Percentiles rank a stretch among this genome's conserved stretches.
phyloP scores from a whole-genome alignment of 2,797 vertebrate species.

The Spinus olivaceus region DNA sequence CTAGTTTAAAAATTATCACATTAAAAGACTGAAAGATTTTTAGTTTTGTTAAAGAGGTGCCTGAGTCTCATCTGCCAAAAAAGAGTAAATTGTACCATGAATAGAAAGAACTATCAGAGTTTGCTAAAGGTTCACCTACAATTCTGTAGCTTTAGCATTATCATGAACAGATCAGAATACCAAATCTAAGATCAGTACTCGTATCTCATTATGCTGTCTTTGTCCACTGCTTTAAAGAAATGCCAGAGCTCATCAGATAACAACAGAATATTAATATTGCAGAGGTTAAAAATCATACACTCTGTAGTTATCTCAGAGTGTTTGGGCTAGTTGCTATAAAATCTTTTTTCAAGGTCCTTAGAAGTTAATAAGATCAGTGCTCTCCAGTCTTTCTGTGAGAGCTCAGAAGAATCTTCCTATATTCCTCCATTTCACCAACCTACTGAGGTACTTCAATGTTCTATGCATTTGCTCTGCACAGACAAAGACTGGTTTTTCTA shows the following conservation, averaged over 20 bases:
- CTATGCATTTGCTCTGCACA: background rate
- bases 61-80: background rate
- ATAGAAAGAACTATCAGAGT: background rate
- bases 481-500: background rate
- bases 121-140: background rate
- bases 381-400: background rate
- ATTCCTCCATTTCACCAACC: background rate
- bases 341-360: background rate
- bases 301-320: background rate
- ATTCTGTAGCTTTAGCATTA: background rate
- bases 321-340: background rate
- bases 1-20: background rate
- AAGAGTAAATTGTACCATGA: background rate
- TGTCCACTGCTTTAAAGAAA: background rate
- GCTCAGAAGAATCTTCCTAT: background rate
- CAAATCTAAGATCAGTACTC: background rate
- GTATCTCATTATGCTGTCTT: background rate
- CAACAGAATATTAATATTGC: background rate
- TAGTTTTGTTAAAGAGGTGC: background rate
- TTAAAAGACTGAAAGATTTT: background rate
- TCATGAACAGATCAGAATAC: background rate
- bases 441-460: background rate
- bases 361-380: background rate
- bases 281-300: background rate
- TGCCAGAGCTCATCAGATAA: background rate